Evolutionary conservation across 2,797 vertebrate genomes (phyloP).

Genomic region (Rhyacichthys aspro): DNA sequence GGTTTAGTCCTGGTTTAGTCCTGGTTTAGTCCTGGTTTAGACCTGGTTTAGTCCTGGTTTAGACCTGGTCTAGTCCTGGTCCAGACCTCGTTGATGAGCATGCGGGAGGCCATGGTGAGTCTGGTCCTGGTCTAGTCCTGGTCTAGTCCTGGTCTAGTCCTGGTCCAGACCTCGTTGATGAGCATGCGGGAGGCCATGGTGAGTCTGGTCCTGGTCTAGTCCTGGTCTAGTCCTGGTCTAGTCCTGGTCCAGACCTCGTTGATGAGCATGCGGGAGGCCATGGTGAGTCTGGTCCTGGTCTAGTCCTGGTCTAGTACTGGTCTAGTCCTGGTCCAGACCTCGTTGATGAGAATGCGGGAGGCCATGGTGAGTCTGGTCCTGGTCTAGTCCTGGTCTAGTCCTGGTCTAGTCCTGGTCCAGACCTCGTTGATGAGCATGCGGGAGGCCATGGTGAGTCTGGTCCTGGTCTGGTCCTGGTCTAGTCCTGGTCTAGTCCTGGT

Average conservation of each 20-base stretch:
- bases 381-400: constrained; percentile 35
- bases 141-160: too few species aligned
- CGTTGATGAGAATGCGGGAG: constrained; percentile 97
- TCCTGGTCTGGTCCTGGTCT: too few species aligned
- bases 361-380: constrained; percentile 98
- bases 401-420: too few species aligned
- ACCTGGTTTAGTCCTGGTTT: constrained; percentile 15
- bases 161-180: too few species aligned
- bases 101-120: constrained; percentile 98
- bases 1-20: too few species aligned
- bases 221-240: background rate
- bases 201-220: background rate
- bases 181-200: too few species aligned
- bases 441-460: too few species aligned
- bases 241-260: background rate
- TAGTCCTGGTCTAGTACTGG: constrained; percentile 6
- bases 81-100: constrained; percentile 95
- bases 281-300: constrained; percentile 7
- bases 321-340: constrained; percentile 78
- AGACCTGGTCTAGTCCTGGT: constrained; percentile 14
- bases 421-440: too few species aligned
- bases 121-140: constrained; percentile 83
- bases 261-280: too few species aligned
- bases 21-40: too few species aligned
- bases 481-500: too few species aligned